Evolutionary conservation across 2,797 vertebrate species (phyloP).

Genomic region (Tarsius wallacei): DNA sequence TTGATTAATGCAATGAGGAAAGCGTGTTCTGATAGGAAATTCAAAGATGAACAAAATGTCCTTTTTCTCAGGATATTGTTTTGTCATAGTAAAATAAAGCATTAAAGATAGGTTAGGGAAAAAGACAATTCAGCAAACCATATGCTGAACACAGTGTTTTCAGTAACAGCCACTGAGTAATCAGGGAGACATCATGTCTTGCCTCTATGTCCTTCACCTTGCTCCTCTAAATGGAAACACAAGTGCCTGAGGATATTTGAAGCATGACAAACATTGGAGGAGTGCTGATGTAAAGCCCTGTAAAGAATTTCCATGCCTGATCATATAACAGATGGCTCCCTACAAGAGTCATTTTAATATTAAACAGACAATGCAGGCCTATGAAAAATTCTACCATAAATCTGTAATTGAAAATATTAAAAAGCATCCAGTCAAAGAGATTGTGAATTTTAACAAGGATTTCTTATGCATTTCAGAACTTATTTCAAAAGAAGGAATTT

Average conservation of each 20-base stretch:
- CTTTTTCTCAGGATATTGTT: constrained; percentile 60
- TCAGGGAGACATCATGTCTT: constrained; percentile 67
- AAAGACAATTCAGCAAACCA: constrained; percentile 77
- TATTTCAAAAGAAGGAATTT: constrained; percentile 34
- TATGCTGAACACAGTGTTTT: constrained; percentile 78
- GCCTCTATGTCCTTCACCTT: constrained; percentile 80
- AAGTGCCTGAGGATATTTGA: constrained; percentile 74
- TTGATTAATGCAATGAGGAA: constrained; percentile 65
- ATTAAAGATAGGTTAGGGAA: constrained; percentile 53
- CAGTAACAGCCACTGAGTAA: constrained; percentile 71
- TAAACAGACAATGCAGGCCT: constrained; percentile 74
- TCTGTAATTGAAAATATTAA: constrained; percentile 82
- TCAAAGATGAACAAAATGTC: constrained; percentile 57
- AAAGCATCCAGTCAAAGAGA: constrained; percentile 66
- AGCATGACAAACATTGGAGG: constrained; percentile 65
- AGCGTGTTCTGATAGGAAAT: constrained; percentile 56
- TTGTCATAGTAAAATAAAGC: constrained; percentile 60
- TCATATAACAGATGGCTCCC: constrained; percentile 83
- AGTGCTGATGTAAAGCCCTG: constrained; percentile 73
- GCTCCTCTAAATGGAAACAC: constrained; percentile 74
- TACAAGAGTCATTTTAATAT: constrained; percentile 81
- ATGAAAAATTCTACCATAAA: constrained; percentile 79
- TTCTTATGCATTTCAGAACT: constrained; percentile 40
- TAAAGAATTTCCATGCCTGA: constrained; percentile 82
- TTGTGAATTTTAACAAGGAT: constrained; percentile 76